Evolutionary conservation across 1,140 invertebrate species (phyloP).

Genomic region (Lamellibrachia luymesi): DNA sequence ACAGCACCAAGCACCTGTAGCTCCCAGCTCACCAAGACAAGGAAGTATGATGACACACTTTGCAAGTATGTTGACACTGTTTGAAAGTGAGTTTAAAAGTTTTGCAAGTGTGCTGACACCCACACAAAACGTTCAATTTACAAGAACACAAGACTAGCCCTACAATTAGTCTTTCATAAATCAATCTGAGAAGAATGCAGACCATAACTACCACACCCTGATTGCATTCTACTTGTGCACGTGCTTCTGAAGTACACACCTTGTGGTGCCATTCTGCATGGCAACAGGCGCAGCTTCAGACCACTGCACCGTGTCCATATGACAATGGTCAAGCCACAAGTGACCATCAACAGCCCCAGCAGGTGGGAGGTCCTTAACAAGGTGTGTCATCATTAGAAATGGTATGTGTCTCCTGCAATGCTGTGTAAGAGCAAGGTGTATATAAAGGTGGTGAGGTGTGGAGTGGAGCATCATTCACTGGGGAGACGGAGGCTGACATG

Average conservation of each 20-base stretch:
- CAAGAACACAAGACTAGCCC: background rate
- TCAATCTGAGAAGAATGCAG: background rate
- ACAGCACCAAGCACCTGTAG: too few species aligned
- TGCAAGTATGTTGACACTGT: background rate
- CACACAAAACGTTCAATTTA: background rate
- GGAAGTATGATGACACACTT: background rate
- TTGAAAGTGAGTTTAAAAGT: background rate
- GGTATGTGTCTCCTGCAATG: background rate
- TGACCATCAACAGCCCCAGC: background rate
- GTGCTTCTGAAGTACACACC: background rate
- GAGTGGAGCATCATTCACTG: background rate
- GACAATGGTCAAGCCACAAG: background rate
- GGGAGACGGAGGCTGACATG: background rate
- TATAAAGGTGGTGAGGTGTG: background rate
- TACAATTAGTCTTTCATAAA: background rate
- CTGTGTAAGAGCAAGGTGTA: background rate
- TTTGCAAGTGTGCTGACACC: background rate
- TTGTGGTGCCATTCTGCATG: background rate
- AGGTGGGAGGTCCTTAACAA: background rate
- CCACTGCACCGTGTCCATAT: background rate
- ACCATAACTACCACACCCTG: background rate
- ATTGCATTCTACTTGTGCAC: background rate
- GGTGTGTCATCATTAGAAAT: background rate
- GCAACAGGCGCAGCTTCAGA: background rate
- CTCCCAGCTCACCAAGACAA: background rate